Evolutionary conservation across 1,140 invertebrate species (phyloP), one percentile per base, ranked within the genome.

Genomic region (Sitobion miscanthi): DNA sequence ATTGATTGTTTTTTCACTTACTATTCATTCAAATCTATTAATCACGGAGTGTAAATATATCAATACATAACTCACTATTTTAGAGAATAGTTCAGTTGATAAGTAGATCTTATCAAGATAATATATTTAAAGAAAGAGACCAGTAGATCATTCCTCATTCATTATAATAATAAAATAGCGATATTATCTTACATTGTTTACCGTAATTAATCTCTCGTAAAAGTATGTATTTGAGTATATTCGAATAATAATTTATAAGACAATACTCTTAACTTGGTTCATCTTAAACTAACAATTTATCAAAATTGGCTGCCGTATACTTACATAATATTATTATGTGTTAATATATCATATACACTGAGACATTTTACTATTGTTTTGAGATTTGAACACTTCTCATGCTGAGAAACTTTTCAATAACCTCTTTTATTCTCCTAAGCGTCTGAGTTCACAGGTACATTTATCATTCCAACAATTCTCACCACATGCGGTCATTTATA

Each of bases 391-490:
- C 45, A 69, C n/a, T 0, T 1, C 45, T 69, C 54, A 42, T 30
- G 25, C n/a, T 5, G 17, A 47, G 38, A 90, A 90, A 90, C 38
- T 62, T 69, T 90, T 90, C 89, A 69, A 90, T 90, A 90, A 89
- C 21, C 52, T 57, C 23, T 90, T 57, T n/a, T 42, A 57, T n/a
- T 25, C 38, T 69, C 35, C 25, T 90, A 90, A 30, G 14, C 23
- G 5, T 30, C 54, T 5, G 2, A 62, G 14, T 90, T 45, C 23
- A 14, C 38, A 21, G 38, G 57, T 62, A 90, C 89, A 90, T 90
- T 90, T 69, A 90, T 90, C 57, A 90, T 90, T 90, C n/a, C 38
- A 90, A 90, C 89, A 90, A 69, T 69, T 90, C 38, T 69, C 89
- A 7, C 57, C 57, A 45, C 89, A 69, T 57, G 38, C 21, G 89